Base-by-base conservation (phyloP, 1,140 invertebrate genomes). In the Bombus waltoni region DNA sequence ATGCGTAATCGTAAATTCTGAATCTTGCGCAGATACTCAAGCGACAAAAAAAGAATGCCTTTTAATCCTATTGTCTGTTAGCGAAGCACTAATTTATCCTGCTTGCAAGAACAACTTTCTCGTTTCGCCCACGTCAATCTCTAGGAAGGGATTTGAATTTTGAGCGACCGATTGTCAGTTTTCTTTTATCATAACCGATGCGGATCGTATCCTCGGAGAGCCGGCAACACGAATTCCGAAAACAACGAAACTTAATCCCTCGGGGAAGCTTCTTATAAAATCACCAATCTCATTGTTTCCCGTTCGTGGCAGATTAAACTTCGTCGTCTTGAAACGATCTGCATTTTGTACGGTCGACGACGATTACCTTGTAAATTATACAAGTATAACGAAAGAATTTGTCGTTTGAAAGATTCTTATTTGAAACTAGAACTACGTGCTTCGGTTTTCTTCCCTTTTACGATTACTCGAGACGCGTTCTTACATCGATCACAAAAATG, bases 121-220 rank as follows among this genome's bases (percentile, higher is more conserved):
- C 44, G 38, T 75, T 62, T 42, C 85, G 86, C 89, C 88, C 79
- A 90, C 88, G 73, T 35, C 53, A 35, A 73, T 44, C 62, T 82
- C 82, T 89, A 89, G 86, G 65, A 57, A 81, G 79, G 89, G 88
- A 90, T 90, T 89, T 87, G 79, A 87, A 90, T 90, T 85, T 85
- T 78, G 68, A 90, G 59, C 53, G 70, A 66, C 40, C 75, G 84
- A 89, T 78, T 35, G 59, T 80, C 18, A 42, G 47, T 66, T 79
- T 76, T 79, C 28, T 53, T 84, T 79, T 77, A 32, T 53, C 38
- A 11, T 32, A 35, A 35, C 28, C 57, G 38, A 79, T 71, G 66
- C 57, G 70, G 62, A 85, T 84, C 65, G n/a, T 13, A 38, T 44
- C 68, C 25, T 11, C 28, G 66, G 42, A 32, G 32, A 47, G 47